These are phyloP conservation scores for Semnornis frantzii DNA, from an alignment of 2,113 vertebrate genomes.

Conservation along the genomic window DNA sequence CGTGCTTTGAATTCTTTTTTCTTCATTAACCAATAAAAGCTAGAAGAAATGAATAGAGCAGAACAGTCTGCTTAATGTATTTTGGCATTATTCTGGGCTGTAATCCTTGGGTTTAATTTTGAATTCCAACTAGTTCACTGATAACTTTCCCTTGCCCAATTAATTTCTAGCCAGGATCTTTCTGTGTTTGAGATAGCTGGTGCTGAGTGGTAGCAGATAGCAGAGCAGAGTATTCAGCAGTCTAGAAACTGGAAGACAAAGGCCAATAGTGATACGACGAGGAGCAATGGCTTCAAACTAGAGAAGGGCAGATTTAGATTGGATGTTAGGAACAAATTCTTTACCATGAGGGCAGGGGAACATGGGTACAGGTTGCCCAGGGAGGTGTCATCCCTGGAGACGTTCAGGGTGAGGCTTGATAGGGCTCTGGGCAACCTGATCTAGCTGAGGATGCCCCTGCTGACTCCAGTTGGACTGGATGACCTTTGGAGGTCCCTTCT, in stretches of 20 bases:
- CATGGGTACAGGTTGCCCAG: too few species aligned
- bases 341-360: too few species aligned
- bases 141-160: background rate
- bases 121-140: background rate
- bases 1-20: conserved; percentile 67
- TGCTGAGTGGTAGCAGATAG: background rate
- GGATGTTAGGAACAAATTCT: too few species aligned
- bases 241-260: background rate
- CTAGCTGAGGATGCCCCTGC: too few species aligned
- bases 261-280: background rate
- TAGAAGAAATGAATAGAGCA: background rate
- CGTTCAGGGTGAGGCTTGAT: too few species aligned
- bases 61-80: conserved; percentile 7
- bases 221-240: background rate
- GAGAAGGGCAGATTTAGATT: too few species aligned
- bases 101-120: conserved; percentile 8
- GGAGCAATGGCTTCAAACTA: too few species aligned
- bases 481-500: too few species aligned
- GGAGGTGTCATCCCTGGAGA: too few species aligned
- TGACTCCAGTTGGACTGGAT: too few species aligned
- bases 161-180: background rate
- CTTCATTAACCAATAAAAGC: conserved; percentile 69
- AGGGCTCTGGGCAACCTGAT: too few species aligned
- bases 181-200: background rate
- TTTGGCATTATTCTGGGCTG: conserved; percentile 11